Conservation (phyloP, 2,797 vertebrate genomes). For the Micromesistius poutassou region DNA sequence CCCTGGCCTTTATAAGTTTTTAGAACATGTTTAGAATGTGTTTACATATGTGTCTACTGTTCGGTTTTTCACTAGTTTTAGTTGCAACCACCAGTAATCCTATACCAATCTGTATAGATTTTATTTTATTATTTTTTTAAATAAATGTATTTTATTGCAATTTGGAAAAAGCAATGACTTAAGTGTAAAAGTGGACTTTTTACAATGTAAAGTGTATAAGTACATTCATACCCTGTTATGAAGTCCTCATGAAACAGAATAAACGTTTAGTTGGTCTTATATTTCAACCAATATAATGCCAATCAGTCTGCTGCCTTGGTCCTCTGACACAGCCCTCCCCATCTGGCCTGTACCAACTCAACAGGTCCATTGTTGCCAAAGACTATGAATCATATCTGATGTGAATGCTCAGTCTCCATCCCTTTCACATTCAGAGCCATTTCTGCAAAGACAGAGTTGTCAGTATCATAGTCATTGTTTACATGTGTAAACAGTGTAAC, state of each 20-base stretch:
- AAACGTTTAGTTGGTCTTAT: background rate
- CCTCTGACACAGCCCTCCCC: background rate
- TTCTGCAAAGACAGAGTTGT: background rate
- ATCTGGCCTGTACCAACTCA: background rate
- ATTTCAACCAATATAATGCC: background rate
- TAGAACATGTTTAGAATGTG: no score
- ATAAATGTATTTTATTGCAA: no score
- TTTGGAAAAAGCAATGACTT: no score
- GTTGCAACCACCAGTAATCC: background rate
- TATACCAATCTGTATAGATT: background rate
- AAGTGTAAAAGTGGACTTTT: no score
- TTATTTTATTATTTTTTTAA: no score
- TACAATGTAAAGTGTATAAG: background rate
- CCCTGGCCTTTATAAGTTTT: no score
- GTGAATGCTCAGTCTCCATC: background rate
- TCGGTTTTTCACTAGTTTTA: background rate
- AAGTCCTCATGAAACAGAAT: no score
- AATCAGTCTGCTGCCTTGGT: background rate
- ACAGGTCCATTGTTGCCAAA: background rate
- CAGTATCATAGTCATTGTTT: background rate
- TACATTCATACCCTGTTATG: background rate
- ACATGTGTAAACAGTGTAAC: background rate
- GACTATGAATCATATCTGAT: background rate
- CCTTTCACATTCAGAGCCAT: background rate
- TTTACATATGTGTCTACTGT: background rate